Conservation (phyloP, 92 coral and sea anemone genomes). For the Chrysogorgia sp. region DNA sequence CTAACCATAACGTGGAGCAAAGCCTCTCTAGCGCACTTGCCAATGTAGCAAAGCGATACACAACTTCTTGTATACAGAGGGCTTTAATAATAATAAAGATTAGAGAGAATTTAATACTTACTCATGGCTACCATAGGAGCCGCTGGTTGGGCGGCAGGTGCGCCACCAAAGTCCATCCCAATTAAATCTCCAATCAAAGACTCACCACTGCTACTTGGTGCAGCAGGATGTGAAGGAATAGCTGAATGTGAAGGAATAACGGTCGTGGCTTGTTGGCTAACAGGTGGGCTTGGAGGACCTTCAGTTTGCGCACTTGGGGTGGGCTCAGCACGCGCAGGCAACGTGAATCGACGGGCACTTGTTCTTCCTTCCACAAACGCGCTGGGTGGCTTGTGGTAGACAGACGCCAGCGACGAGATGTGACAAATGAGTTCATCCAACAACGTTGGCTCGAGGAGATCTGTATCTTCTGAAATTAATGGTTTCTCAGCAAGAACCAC, state of each 20-base stretch:
- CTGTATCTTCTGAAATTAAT: slow-evolving; percentile 97
- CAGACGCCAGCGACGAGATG: slow-evolving; percentile 97
- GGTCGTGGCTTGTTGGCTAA: slow-evolving; percentile 60
- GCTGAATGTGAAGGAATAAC: slow-evolving; percentile 65
- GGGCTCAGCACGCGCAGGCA: slow-evolving; percentile 98
- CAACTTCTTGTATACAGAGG: too few species aligned
- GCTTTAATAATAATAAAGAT: too few species aligned
- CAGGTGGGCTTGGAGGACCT: slow-evolving; percentile 64
- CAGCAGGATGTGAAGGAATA: slow-evolving; percentile 65
- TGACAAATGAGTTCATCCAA: slow-evolving; percentile 97
- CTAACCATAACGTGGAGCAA: too few species aligned
- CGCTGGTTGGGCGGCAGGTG: slow-evolving; percentile 68
- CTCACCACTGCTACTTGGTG: slow-evolving; percentile 69
- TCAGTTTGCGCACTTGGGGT: slow-evolving; percentile 83
- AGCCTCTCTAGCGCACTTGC: too few species aligned
- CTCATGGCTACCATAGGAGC: slow-evolving; percentile 43
- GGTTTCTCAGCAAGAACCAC: slow-evolving; percentile 99
- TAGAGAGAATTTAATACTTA: too few species aligned
- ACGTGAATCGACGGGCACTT: slow-evolving; percentile 93
- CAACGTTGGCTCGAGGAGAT: slow-evolving; percentile 92
- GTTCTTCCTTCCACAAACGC: slow-evolving; percentile 99
- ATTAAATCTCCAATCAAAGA: slow-evolving; percentile 90
- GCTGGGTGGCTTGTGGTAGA: slow-evolving; percentile 99
- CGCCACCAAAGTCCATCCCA: slow-evolving; percentile 64
- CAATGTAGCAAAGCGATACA: too few species aligned